phyloP scores from a whole-genome alignment of 1,140 invertebrate genomes.

The Linepithema humile region DNA sequence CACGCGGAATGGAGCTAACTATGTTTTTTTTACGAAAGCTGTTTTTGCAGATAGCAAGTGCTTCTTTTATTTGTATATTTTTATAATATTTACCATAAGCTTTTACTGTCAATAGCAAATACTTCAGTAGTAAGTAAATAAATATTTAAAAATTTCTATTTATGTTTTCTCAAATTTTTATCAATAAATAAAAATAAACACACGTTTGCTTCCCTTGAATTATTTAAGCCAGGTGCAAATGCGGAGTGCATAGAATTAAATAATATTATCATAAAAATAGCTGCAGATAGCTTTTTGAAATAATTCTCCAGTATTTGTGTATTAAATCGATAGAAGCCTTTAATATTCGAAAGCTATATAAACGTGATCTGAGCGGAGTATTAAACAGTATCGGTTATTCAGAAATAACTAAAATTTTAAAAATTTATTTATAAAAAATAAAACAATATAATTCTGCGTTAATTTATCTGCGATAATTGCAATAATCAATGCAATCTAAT shows the following conservation, averaged over 20 bases:
- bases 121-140: constrained; percentile 5
- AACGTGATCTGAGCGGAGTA: constrained; percentile 13
- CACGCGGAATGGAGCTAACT: no score
- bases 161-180: not conserved
- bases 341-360: constrained; percentile 5
- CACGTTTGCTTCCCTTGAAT: not conserved
- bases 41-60: not conserved
- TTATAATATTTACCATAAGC: not conserved
- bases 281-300: not conserved
- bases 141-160: not conserved
- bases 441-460: not conserved
- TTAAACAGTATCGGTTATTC: constrained; percentile 24
- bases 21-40: not conserved
- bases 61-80: not conserved
- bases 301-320: constrained; percentile 19
- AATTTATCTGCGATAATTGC: not conserved
- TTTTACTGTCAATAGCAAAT: not conserved
- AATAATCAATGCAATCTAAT: not conserved
- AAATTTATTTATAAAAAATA: constrained; percentile 14
- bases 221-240: not conserved
- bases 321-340: not conserved
- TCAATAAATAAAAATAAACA: not conserved
- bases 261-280: constrained; percentile 24
- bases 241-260: not conserved
- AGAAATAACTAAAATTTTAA: not conserved